Conservation (phyloP, 2,113 vertebrate genomes). For the Mastomys coucha region DNA sequence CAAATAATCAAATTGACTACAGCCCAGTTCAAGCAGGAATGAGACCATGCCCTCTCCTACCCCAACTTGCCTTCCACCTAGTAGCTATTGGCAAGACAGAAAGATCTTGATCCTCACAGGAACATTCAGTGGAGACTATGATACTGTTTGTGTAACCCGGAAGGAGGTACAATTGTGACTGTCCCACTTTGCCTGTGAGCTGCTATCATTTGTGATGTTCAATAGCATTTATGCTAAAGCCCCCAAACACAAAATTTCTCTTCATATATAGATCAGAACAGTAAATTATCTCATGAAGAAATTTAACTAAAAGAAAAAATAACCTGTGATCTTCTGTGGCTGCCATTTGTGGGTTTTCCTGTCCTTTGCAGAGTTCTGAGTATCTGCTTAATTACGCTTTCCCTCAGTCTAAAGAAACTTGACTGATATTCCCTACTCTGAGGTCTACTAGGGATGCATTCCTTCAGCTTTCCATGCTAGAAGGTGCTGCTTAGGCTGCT, state of each 20-base stretch:
- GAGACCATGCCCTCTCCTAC: background rate
- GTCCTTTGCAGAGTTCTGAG: background rate
- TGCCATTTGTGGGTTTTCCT: background rate
- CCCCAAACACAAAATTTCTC: background rate
- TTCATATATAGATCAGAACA: background rate
- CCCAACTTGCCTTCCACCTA: background rate
- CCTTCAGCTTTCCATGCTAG: background rate
- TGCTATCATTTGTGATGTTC: background rate
- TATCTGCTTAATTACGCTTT: background rate
- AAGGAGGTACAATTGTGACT: background rate
- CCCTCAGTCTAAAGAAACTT: background rate
- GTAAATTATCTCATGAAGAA: background rate
- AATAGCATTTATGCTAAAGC: background rate
- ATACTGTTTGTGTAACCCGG: background rate
- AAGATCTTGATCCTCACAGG: background rate
- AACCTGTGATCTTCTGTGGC: background rate
- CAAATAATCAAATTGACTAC: background rate
- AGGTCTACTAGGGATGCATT: background rate
- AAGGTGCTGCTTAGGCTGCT: background rate
- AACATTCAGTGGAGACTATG: background rate
- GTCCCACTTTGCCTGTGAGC: too few species aligned
- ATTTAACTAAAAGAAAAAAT: background rate
- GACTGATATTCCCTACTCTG: background rate
- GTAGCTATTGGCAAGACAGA: background rate
- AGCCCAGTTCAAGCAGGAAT: fast-evolving